Evolutionary conservation across 2,113 vertebrate genomes (phyloP), one percentile per base, ranked within the genome.

Genomic region (Hyperoodon ampullatus): DNA sequence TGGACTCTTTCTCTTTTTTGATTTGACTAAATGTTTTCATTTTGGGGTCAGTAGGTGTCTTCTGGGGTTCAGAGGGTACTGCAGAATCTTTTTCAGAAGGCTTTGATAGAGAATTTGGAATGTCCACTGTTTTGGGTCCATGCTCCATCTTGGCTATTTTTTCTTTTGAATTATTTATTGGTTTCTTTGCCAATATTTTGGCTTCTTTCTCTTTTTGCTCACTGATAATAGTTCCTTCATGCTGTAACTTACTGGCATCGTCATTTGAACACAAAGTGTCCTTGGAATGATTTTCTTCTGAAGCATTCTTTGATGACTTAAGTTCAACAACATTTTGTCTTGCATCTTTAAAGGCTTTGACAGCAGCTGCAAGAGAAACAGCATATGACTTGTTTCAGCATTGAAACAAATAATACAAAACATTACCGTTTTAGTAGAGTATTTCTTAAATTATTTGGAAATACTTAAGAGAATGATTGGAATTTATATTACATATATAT

Each of bases 301-400:
- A 97, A 63, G 55, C 33, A 71, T 63, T 95, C 58, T 97, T 95
- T 3, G 78, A 75, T 96, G 97, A 97, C 42, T 71, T 82, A 55
- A 33, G 80, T 94, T 98, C 97, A 35, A 61, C 33, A 83, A 88
- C 82, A 61, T 96, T 98, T 60, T 86, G 98, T 98, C 99, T 99
- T 85, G 99, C 99, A 6, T 99, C 98, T 98, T 99, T 99, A 98
- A 99, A 99, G 84, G 99, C 98, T 97, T 99, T 98, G 71, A 99
- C 98, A 55, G 99, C 99, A 98, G 98, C 99, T 99, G 97, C 97
- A 97, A 94, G 81, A 50, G 30, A 88, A 78, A 65, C 21, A 77
- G 91, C 65, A 66, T 66, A 65, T 35, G 89, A 93, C 42, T 81
- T 94, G 18, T 90, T 93, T 84, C 23, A 74, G 71, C 53, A 97